Evolutionary conservation across 2,888 invertebrate species (phyloP).

Genomic region (Sipha maydis): DNA sequence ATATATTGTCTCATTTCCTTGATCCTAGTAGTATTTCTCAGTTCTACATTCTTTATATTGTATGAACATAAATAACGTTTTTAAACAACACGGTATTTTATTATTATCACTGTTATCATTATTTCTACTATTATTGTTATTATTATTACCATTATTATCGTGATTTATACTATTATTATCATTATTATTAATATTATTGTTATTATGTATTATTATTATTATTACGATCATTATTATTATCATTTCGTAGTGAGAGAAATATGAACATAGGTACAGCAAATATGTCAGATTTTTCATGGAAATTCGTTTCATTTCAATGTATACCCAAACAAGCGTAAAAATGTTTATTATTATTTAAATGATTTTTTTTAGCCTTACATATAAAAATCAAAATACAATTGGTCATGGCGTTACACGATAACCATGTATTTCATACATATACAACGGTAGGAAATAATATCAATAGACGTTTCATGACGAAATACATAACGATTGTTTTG

Average conservation of each 20-base stretch:
- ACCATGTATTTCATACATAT: background rate
- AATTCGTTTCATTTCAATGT: conserved; percentile 55
- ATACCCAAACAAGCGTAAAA: conserved; percentile 54
- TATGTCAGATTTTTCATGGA: conserved; percentile 53
- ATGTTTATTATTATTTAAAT: conserved; percentile 52
- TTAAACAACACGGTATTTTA: conserved; percentile 23
- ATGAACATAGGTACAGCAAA: conserved; percentile 3
- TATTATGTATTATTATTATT: conserved; percentile 10
- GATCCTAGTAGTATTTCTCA: conserved; percentile 29
- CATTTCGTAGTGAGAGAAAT: conserved; percentile 12
- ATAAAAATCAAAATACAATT: conserved; percentile 45
- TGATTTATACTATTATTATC: background rate
- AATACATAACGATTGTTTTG: background rate
- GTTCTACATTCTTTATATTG: conserved; percentile 17
- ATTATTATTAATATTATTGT: conserved; percentile 1
- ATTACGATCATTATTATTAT: background rate
- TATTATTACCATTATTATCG: background rate
- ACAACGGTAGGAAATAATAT: conserved; percentile 15
- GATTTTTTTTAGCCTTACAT: conserved; percentile 19
- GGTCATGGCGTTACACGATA: conserved; percentile 48
- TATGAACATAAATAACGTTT: background rate
- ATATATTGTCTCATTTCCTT: conserved; percentile 28
- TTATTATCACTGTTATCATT: background rate
- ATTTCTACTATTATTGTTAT: background rate
- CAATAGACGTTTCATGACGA: conserved; percentile 2